Conservation (phyloP, 2,888 invertebrate species). For the Corbicula japonica region DNA sequence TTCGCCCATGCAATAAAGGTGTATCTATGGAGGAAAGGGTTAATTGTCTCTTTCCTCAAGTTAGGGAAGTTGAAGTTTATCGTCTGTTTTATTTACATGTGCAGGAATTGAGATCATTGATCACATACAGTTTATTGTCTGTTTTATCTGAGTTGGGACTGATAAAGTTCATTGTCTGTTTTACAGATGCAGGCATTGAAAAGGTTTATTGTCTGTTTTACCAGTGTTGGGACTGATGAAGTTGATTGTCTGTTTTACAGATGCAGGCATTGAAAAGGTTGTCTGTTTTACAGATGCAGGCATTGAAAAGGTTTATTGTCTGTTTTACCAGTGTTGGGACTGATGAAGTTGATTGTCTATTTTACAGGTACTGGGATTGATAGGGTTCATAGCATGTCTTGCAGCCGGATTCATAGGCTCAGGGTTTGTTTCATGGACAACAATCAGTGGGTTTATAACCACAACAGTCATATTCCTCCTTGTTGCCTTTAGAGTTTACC, state of each 20-base stretch:
- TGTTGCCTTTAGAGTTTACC: constrained; percentile 44
- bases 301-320: not conserved
- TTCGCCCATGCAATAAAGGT: no score
- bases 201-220: not conserved
- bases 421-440: constrained; percentile 62
- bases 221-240: not conserved
- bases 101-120: no score
- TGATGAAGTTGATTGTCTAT: not conserved
- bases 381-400: constrained; percentile 55
- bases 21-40: no score
- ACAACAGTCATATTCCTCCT: constrained; percentile 56
- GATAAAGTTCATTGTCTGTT: no score
- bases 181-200: no score
- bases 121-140: no score
- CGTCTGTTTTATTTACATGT: not conserved
- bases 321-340: not conserved
- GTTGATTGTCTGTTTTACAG: no score
- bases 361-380: constrained; percentile 55
- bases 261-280: no score
- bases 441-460: constrained; percentile 55
- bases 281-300: no score
- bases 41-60: no score
- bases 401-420: constrained; percentile 36
- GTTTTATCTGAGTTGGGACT: no score
- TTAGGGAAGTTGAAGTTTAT: no score